A percentile compares a stretch with the other conserved stretches of the same genome.
phyloP scores from a whole-genome alignment of 2,888 invertebrate species.

The Nomada lathburiana region DNA sequence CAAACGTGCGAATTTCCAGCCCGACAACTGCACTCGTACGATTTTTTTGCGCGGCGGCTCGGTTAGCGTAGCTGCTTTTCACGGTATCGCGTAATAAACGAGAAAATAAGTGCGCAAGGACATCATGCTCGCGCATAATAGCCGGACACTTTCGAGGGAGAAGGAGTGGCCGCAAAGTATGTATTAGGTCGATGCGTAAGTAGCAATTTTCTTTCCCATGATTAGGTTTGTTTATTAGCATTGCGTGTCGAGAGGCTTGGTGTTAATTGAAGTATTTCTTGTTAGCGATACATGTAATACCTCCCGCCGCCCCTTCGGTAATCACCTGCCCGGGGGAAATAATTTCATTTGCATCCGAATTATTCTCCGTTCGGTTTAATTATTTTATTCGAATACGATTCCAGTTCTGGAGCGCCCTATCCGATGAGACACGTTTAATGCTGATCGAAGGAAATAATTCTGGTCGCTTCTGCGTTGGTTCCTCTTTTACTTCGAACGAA shows the following conservation, averaged over 20 bases:
- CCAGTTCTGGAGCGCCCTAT: too few relatives aligned
- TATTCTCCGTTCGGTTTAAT: not conserved
- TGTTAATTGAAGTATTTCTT: too few relatives aligned
- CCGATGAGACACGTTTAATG: too few relatives aligned
- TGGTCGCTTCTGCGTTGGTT: too few relatives aligned
- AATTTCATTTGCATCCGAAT: not conserved
- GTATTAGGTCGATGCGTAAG: too few relatives aligned
- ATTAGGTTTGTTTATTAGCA: too few relatives aligned
- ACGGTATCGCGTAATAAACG: not conserved
- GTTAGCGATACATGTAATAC: too few relatives aligned
- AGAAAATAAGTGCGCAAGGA: conserved; percentile 19
- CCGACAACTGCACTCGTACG: not conserved
- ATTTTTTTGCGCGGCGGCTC: not conserved
- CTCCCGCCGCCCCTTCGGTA: too few relatives aligned
- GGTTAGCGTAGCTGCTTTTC: not conserved
- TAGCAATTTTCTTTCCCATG: too few relatives aligned
- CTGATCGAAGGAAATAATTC: too few relatives aligned
- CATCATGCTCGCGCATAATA: not conserved
- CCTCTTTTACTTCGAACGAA: too few relatives aligned
- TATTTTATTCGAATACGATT: not conserved
- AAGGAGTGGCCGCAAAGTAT: not conserved
- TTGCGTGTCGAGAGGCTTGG: too few relatives aligned
- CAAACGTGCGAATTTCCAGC: conserved; percentile 18
- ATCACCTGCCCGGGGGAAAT: not conserved
- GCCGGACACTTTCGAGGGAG: not conserved